Percentiles rank a stretch among this genome's conserved stretches.
Evolutionary conservation across 1,140 invertebrate genomes (phyloP).

Genomic region (Luehdorfia chinensis): DNA sequence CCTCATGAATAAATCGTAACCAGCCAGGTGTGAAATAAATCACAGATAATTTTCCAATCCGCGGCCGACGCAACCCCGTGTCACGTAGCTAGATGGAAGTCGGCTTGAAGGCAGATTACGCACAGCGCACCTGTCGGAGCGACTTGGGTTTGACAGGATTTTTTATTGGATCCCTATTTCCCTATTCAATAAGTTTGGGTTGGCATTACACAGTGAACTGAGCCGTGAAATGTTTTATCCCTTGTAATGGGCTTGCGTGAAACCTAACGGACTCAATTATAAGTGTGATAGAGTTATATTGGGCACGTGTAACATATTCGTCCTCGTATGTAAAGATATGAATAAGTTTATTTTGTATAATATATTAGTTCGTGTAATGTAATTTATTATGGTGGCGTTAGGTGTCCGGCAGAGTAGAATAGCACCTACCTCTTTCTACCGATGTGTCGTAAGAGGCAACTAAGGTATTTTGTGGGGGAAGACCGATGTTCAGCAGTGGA

Average conservation of each 20-base stretch:
- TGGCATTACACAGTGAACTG: conserved; percentile 11
- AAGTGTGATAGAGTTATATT: conserved; percentile 2
- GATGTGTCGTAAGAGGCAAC: no score
- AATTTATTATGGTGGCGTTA: no score
- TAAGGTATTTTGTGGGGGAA: no score
- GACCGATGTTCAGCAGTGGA: no score
- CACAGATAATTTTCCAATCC: conserved; percentile 16
- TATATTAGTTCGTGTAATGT: no score
- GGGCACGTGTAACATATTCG: neutral
- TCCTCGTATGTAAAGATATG: no score
- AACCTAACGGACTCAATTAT: conserved; percentile 1
- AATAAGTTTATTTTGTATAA: no score
- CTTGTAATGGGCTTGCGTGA: conserved; percentile 9
- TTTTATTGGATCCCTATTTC: conserved; percentile 17
- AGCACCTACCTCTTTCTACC: no score
- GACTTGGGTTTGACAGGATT: conserved; percentile 13
- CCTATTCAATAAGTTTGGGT: conserved; percentile 15
- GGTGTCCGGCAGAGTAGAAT: no score
- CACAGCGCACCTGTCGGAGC: conserved; percentile 15
- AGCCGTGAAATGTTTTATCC: conserved; percentile 12
- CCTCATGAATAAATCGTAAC: conserved; percentile 8
- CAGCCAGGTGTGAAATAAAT: conserved; percentile 14
- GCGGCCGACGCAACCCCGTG: conserved; percentile 5
- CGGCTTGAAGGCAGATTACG: conserved; percentile 8
- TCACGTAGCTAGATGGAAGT: neutral